A percentile compares a stretch with the other conserved stretches of the same genome.
Conservation (phyloP, 2,113 vertebrate genomes). For the Balaeniceps rex region DNA sequence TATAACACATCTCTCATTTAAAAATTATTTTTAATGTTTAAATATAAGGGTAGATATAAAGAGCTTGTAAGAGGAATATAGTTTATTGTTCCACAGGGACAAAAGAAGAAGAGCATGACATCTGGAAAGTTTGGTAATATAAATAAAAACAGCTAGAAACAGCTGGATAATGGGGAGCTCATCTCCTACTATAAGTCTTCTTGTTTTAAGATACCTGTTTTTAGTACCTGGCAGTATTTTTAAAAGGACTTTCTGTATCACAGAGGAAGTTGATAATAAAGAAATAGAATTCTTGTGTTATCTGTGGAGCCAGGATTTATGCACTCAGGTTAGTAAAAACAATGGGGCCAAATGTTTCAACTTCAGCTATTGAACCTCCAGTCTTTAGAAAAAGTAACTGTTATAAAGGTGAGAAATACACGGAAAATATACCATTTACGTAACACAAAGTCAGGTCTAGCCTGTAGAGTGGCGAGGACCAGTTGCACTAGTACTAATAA, state of each 20-base stretch:
- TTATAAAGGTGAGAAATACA: neutral
- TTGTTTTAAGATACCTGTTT: constrained; percentile 14
- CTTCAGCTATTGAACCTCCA: neutral
- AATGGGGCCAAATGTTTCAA: neutral
- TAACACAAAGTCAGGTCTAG: neutral
- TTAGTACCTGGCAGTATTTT: constrained; percentile 27
- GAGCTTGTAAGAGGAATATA: neutral
- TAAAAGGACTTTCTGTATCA: neutral
- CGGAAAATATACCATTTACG: neutral
- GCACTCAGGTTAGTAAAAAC: neutral
- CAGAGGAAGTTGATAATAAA: constrained; percentile 26
- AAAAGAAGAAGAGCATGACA: constrained; percentile 3
- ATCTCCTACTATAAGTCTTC: constrained; percentile 49
- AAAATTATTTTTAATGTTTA: neutral
- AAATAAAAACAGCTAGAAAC: constrained; percentile 62
- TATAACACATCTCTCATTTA: neutral
- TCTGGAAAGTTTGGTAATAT: constrained; percentile 54
- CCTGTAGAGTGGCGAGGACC: neutral
- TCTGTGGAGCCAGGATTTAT: neutral
- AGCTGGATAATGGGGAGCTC: constrained; percentile 55
- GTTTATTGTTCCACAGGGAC: constrained; percentile 3
- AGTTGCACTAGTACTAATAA: neutral
- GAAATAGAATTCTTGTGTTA: neutral
- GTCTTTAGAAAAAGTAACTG: neutral
- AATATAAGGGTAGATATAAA: neutral